A percentile compares a stretch with the other conserved stretches of the same genome.
Evolutionary conservation across 2,797 vertebrate species (phyloP).

Genomic region (Thamnophis elegans): DNA sequence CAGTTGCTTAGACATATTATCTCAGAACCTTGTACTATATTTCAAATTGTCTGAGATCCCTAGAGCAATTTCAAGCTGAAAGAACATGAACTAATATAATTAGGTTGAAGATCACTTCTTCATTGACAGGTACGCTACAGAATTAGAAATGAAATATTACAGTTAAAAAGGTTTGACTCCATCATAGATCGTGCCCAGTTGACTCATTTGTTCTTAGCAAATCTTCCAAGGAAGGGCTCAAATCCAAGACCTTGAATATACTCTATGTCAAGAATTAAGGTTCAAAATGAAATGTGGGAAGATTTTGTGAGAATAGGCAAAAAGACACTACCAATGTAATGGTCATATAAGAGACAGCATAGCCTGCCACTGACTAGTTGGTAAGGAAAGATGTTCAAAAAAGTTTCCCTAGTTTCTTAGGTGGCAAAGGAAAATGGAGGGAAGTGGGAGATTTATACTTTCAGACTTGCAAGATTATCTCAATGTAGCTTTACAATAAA

Average conservation of each 20-base stretch:
- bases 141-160: conserved; percentile 31
- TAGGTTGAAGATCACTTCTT: conserved; percentile 18
- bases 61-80: conserved; percentile 27
- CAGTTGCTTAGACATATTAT: conserved; percentile 42
- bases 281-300: not conserved
- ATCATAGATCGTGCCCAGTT: conserved; percentile 5
- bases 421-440: not conserved
- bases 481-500: not conserved
- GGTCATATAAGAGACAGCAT: not conserved
- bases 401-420: not conserved
- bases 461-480: not conserved
- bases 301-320: not conserved
- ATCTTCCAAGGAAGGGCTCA: not conserved
- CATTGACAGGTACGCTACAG: not conserved
- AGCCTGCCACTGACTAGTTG: not conserved
- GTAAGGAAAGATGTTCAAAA: not conserved
- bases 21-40: conserved; percentile 32
- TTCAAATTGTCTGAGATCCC: conserved; percentile 40
- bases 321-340: not conserved
- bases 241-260: not conserved
- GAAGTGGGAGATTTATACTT: not conserved
- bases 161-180: conserved; percentile 11
- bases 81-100: conserved; percentile 41
- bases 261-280: not conserved
- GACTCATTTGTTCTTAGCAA: conserved; percentile 15